Percentiles rank a stretch among this genome's conserved stretches.
Evolutionary conservation across 2,113 vertebrate genomes (phyloP).

Genomic region (Ammodytes dubius): DNA sequence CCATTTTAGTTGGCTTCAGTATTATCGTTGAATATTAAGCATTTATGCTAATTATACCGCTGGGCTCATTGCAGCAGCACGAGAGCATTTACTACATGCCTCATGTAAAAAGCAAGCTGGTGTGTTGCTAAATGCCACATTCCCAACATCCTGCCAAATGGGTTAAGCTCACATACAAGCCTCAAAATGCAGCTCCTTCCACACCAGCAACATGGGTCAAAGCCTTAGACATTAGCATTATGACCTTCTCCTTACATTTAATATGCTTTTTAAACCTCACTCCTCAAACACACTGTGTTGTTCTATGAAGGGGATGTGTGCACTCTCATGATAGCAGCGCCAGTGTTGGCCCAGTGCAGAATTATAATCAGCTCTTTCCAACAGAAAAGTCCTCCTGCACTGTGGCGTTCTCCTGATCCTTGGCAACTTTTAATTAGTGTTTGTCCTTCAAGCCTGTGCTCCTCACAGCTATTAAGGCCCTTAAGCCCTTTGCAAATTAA

Average conservation of each 20-base stretch:
- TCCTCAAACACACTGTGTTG: constrained; percentile 28
- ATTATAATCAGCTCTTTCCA: constrained; percentile 73
- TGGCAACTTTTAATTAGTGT: constrained; percentile 92
- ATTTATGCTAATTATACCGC: constrained; percentile 24
- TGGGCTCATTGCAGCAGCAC: constrained; percentile 21
- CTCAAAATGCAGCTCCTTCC: constrained; percentile 13
- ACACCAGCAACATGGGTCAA: constrained; percentile 4
- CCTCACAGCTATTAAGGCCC: constrained; percentile 89
- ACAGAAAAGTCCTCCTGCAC: constrained; percentile 66
- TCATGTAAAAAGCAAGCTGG: constrained; percentile 28
- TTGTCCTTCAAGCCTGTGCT: constrained; percentile 90
- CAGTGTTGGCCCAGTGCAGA: constrained; percentile 38
- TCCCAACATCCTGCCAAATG: constrained; percentile 20
- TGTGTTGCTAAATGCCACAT: constrained; percentile 34
- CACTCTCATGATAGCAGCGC: constrained; percentile 49
- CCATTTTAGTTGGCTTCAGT: not conserved
- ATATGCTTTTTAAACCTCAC: constrained; percentile 29
- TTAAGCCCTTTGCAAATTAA: constrained; percentile 90
- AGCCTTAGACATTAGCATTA: constrained; percentile 1
- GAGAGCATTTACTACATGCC: constrained; percentile 20
- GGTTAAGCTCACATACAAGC: constrained; percentile 14
- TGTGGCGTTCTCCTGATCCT: constrained; percentile 82
- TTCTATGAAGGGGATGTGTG: constrained; percentile 32
- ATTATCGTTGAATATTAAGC: not conserved
- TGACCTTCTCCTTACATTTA: constrained; percentile 20